Base-by-base conservation (phyloP, 2,888 invertebrate genomes). In the Digitonthophagus gazella region DNA sequence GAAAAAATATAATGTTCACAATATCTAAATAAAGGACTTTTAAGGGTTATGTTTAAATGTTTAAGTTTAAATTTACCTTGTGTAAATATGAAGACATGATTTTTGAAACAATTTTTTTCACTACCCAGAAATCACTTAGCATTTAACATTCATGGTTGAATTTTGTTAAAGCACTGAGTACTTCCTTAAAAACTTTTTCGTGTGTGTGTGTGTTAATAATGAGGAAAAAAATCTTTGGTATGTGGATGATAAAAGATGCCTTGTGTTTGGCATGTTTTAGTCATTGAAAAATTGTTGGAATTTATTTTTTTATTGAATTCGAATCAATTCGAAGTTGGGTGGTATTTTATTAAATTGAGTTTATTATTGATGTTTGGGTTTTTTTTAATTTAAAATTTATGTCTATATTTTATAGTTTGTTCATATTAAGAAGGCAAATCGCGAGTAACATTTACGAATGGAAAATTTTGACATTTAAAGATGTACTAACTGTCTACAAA, bases 131-230 rank as follows among this genome's bases (percentile, higher is more conserved):
- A 15, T 2, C 28, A 18, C 20, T 3, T 20, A 64, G 22, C 3
- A 64, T 56, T 58, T 56, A 55, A 66, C 44, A n/a, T 18, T 57
- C 56, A 16, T 56, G 66, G 15, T 44, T 44, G 28, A 44, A 44
- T 44, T 44, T 44, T 8, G 11, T 11, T 2, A 44, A 44, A 44
- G 8, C 6, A 44, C 28, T 44, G 28, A 44, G 8, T 8, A 11
- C 28, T 44, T 44, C 28, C 28, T 44, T 44, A 44, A 44, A 44
- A 44, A 44, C 28, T n/a, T n/a, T n/a, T n/a, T n/a, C n/a, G n/a
- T 44, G 28, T 5, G 6, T 44, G 11, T 6, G 28, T 44, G 28
- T 44, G 28, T 44, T 44, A 44, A 44, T 44, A 44, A 11, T 44
- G 11, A 44, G 28, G 28, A 11, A 22, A 22, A 22, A 6, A 44